These are phyloP conservation scores for Eristalis tenax DNA, from an alignment of 2,888 invertebrate genomes.

Conservation along the genomic window DNA sequence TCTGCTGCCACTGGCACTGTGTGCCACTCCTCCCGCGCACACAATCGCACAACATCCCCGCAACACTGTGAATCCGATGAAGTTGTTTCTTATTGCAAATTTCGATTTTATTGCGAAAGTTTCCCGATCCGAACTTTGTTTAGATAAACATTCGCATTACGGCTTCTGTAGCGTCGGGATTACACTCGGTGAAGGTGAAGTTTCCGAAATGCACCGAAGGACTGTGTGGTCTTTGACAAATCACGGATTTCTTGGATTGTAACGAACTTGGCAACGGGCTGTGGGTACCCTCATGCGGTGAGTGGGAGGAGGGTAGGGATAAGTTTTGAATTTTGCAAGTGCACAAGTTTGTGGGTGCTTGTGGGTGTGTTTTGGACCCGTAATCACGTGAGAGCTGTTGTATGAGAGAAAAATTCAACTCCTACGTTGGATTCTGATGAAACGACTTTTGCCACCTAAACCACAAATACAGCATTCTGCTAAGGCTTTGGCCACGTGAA, in stretches of 20 bases:
- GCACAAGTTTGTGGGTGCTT: neutral
- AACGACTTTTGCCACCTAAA: neutral
- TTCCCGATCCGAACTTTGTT: slow-evolving; percentile 57
- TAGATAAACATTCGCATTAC: slow-evolving; percentile 55
- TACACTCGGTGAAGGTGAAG: neutral
- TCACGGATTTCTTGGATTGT: neutral
- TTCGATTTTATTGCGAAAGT: slow-evolving; percentile 71
- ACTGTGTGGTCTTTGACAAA: slow-evolving; percentile 1
- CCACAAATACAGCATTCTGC: neutral
- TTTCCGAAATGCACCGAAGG: slow-evolving; percentile 2
- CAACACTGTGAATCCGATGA: slow-evolving; percentile 35
- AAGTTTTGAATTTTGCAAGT: neutral
- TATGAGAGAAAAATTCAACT: neutral
- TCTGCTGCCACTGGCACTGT: neutral
- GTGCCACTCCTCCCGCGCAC: neutral
- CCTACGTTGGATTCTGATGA: neutral
- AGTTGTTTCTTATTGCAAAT: slow-evolving; percentile 67
- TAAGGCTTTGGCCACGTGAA: neutral
- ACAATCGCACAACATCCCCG: neutral
- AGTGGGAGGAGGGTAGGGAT: neutral
- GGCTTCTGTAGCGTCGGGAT: neutral
- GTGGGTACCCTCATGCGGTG: neutral
- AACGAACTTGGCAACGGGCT: neutral
- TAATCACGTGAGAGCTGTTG: neutral
- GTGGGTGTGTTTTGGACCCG: neutral